Evolutionary conservation across 2,113 vertebrate genomes (phyloP).

Genomic region (Oncorhynchus masou): DNA sequence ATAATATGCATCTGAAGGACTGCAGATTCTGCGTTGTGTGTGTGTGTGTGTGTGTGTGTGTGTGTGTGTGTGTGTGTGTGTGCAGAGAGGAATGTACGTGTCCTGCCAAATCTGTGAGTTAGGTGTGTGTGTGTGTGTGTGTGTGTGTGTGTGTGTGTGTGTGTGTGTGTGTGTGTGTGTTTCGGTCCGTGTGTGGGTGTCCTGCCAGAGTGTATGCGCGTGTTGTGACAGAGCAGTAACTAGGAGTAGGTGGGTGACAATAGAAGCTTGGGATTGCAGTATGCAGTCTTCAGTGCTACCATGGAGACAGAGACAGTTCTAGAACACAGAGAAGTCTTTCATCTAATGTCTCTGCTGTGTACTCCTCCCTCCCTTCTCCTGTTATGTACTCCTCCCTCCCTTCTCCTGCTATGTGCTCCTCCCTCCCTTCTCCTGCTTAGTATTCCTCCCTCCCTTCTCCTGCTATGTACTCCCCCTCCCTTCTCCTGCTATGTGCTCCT

Average conservation of each 20-base stretch:
- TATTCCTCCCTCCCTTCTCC: slow-evolving; percentile 10
- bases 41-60: neutral
- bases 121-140: too few species aligned
- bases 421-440: neutral
- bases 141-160: too few species aligned
- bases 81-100: too few species aligned
- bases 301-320: slow-evolving; percentile 21
- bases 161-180: neutral
- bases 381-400: too few species aligned
- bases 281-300: slow-evolving; percentile 24
- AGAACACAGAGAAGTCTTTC: slow-evolving; percentile 32
- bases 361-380: neutral
- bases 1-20: too few species aligned
- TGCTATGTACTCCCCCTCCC: slow-evolving; percentile 7
- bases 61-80: neutral
- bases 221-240: neutral
- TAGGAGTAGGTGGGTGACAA: slow-evolving; percentile 33
- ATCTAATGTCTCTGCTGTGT: neutral
- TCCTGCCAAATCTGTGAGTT: too few species aligned
- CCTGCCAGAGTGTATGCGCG: neutral
- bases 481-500: too few species aligned
- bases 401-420: neutral
- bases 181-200: neutral
- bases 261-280: slow-evolving; percentile 3
- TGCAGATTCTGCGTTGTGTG: neutral